Evolutionary conservation across 1,140 invertebrate species (phyloP), one percentile per base, ranked within the genome.

Genomic region (Mesaphorura yosii): DNA sequence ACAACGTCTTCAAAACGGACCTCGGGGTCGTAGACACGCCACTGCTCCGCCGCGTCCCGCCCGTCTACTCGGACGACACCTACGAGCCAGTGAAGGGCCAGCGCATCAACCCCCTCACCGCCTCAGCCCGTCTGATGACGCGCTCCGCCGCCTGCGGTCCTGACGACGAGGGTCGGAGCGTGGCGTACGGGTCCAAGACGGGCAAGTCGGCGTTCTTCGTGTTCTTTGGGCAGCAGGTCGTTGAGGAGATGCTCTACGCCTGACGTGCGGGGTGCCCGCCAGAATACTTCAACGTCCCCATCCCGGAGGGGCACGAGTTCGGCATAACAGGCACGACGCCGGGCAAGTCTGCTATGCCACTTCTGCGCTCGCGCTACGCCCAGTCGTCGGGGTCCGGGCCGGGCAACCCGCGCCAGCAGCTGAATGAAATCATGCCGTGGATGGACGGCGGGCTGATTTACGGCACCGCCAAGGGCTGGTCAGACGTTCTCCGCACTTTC

Each of bases 191-290:
- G 6, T 80, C 77, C n/a, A 68, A 62, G 53, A 69, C 69, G 3
- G 80, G 79, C 31, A 75, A 74, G 64, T 81, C 78, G 39, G 78
- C 77, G 2, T 68, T 84, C 22, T 69, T 81, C 39, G 78, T 81
- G 3, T 83, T 78, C 65, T 84, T 82, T 66, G 79, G 79, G 44
- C 76, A 79, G 62, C 77, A 80, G 66, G 69, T 79, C 2, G 76
- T 79, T 14, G 77, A 80, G 64, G 78, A 80, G 67, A 76, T 80
- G 48, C 63, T 80, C 39, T 76, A 80, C 67, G 71, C 75, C 6
- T 76, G 78, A 63, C 64, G 71, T 55, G 63, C 72, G n/a, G 70
- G 69, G n/a, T 77, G 75, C 65, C 76, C 76, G 15, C 74, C 75
- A 0, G 73, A 76, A 64, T 77, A 77, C 63, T 73, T 76, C 51